Base-by-base conservation (phyloP, 2,797 vertebrate species). In the Enteromius trimaculatus region DNA sequence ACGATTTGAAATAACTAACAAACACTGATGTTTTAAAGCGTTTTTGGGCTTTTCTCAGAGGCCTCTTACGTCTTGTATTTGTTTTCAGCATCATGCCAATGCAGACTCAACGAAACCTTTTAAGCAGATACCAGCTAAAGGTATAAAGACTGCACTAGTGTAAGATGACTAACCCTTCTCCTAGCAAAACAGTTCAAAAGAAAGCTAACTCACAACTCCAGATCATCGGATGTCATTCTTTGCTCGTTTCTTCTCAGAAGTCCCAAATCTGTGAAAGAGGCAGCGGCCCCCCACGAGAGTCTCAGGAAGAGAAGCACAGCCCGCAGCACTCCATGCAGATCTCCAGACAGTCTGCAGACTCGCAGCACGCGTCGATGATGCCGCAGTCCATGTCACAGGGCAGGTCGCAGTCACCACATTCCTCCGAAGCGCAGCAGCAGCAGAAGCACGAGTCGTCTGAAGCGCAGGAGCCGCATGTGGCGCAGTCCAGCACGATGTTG, bases 321-420 rank as follows among this genome's bases (percentile, higher is more conserved):
- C 97, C 98, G 8, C 98, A 99, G 93, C 98, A 99, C 94, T 99
- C 98, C 98, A 99, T 99, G 91, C 98, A 99, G 93, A 99, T 99
- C 95, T 99, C 98, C 88, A 99, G 95, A 93, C 98, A 99, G 95
- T 99, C 98, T 1, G 97, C 97, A 0, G 98, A 99, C 95, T 99
- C 98, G 72, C 98, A 99, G 95, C 98, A 99, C 86, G 98, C 98
- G 53, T 99, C 98, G 55, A 99, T 96, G 93, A 99, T 99, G 92
- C 98, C 97, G 72, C 98, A 99, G 96, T 99, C 98, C 95, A 98
- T 97, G 95, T 97, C 97, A 79, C 98, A 99, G 86, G 98, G 98
- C 90, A 99, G 95, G 91, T 97, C 97, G 71, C 98, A 99, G 93
- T 98, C 97, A 0, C 96, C 97, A 0, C 97, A 99, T 92, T 98